phyloP scores from a whole-genome alignment of 2,888 invertebrate species.

The Tanypteryx hageni region DNA sequence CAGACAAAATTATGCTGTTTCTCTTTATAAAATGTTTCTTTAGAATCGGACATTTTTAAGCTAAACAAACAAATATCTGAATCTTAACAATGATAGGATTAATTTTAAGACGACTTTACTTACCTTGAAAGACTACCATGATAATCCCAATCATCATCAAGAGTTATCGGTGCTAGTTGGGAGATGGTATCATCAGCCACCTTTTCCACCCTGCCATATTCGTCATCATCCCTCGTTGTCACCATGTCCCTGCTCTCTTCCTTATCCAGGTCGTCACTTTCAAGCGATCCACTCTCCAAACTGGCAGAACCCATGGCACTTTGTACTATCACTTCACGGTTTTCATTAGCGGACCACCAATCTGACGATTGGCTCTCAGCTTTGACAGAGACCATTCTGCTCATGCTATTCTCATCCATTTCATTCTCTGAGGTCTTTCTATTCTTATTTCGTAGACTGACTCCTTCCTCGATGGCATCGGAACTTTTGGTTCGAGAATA shows the following conservation, averaged over 20 bases:
- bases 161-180: conserved; percentile 36
- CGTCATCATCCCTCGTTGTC: background rate
- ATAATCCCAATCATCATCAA: conserved; percentile 48
- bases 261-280: background rate
- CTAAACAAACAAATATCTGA: too few species aligned
- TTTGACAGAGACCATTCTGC: background rate
- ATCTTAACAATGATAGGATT: background rate
- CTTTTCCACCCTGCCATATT: conserved; percentile 13
- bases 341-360: conserved; percentile 10
- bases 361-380: background rate
- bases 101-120: background rate
- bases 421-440: background rate
- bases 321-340: background rate
- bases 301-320: conserved; percentile 6
- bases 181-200: conserved; percentile 43
- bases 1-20: too few species aligned
- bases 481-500: background rate
- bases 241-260: background rate
- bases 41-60: too few species aligned
- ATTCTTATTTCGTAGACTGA: background rate
- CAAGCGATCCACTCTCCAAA: background rate
- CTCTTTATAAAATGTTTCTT: too few species aligned
- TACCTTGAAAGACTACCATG: conserved; percentile 38
- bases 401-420: background rate
- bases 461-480: background rate